A percentile compares a stretch with the other conserved stretches of the same genome.
phyloP scores from a whole-genome alignment of 2,797 vertebrate species.

The Darevskia nairensis region DNA sequence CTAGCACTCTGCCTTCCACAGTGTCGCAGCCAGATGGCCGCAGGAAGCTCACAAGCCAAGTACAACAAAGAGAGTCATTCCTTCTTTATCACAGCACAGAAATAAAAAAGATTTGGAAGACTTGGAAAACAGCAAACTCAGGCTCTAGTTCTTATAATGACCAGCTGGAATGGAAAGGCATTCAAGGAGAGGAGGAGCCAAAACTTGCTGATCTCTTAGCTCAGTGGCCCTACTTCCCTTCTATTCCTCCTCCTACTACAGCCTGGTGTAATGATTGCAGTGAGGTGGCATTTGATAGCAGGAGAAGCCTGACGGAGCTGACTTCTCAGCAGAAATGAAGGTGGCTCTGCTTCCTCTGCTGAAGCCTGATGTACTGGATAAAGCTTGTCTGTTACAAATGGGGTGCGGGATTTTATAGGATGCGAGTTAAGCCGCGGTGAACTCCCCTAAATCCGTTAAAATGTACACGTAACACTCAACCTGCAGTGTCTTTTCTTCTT shows the following conservation, averaged over 20 bases:
- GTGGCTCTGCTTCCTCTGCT: background rate
- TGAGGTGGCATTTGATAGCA: background rate
- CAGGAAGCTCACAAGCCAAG: background rate
- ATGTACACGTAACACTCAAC: background rate
- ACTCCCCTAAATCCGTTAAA: too few species aligned
- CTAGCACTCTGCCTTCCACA: background rate
- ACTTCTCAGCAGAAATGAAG: background rate
- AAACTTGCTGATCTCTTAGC: background rate
- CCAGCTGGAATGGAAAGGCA: background rate
- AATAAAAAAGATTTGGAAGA: too few species aligned
- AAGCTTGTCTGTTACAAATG: background rate
- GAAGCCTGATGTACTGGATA: background rate
- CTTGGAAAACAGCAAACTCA: too few species aligned
- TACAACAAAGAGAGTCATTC: background rate
- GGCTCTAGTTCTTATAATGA: too few species aligned
- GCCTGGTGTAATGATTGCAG: too few species aligned
- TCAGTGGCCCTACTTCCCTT: background rate
- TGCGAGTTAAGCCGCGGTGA: background rate
- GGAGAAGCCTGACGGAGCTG: background rate
- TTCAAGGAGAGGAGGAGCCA: background rate
- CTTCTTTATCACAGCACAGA: background rate
- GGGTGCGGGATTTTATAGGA: background rate
- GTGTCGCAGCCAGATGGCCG: background rate
- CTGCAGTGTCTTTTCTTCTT: background rate
- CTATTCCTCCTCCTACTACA: too few species aligned